These are phyloP conservation scores for Batillaria attramentaria DNA, from an alignment of 1,140 invertebrate species.

Conservation along the genomic window DNA sequence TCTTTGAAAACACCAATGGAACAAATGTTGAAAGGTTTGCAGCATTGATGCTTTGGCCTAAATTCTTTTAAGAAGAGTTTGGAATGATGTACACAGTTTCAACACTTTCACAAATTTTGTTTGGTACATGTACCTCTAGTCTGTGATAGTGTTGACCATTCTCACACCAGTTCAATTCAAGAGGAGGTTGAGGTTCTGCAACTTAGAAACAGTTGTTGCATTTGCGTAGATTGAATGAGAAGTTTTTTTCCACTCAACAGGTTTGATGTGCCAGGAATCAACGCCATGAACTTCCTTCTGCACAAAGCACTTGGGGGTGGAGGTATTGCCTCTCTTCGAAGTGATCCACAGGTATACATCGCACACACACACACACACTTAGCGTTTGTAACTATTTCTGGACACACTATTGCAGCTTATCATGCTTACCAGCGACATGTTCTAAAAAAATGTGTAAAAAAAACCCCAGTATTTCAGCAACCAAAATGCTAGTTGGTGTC, in stretches of 20 bases:
- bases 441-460: too few relatives aligned
- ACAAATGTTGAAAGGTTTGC: conserved; percentile 41
- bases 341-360: conserved; percentile 74
- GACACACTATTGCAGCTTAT: too few relatives aligned
- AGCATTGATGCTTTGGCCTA: neutral
- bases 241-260: conserved; percentile 49
- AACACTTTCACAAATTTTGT: neutral
- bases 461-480: neutral
- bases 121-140: too few relatives aligned
- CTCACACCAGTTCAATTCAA: too few relatives aligned
- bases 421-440: too few relatives aligned
- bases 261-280: conserved; percentile 73
- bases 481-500: neutral
- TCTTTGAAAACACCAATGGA: conserved; percentile 64
- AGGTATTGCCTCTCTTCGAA: conserved; percentile 73
- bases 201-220: too few relatives aligned
- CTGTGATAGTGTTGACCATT: too few relatives aligned
- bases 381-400: too few relatives aligned
- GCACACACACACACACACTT: too few relatives aligned
- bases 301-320: conserved; percentile 72
- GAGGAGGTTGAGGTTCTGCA: too few relatives aligned
- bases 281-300: conserved; percentile 73
- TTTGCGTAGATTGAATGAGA: conserved; percentile 25
- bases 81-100: too few relatives aligned
- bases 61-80: neutral